Evolutionary conservation across 2,113 vertebrate genomes (phyloP), one percentile per base, ranked within the genome.

Genomic region (Pomatostomus ruficeps): DNA sequence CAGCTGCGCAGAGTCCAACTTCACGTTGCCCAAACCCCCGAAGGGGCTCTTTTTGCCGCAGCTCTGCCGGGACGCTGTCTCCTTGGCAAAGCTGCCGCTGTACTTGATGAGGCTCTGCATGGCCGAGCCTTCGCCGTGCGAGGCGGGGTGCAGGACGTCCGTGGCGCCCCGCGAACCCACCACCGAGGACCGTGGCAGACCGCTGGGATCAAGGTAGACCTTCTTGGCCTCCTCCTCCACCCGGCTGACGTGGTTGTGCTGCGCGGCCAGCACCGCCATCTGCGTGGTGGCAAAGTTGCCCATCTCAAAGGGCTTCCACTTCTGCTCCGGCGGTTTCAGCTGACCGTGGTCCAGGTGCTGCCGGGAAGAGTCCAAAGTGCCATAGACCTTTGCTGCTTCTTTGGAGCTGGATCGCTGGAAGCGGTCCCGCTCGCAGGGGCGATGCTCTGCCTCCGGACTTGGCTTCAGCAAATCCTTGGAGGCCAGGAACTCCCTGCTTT

Each of bases 51-150:
- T 98, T 95, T 98, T 98, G 31, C 98, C 99, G 0, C 97, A 98
- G 5, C 97, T 96, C 18, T 98, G 98, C 93, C 98, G 98, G 7
- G 98, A 97, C 1, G 97, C 67, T 0, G 98, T 95, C 65, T 99
- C 99, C 5, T 98, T 98, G 7, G 98, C 97, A 63, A 99, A 99
- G 97, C 98, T 99, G 26, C 99, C 99, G 0, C 99, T 99, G 97
- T 99, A 99, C 62, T 99, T 99, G 95, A 99, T 99, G 71, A 99
- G 98, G 95, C 98, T 99, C 97, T 99, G 99, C 99, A 99, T 99
- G 96, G 99, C 99, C 0, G 99, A 99, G 10, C 98, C 98, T 91
- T 99, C 99, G 0, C 98, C 90, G 0, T 98, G 98, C 1, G 97
- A 85, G 16, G 92, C 51, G 0, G 98, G 74, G 38, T 98, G 98